These are phyloP conservation scores for Philhelius pedissequus DNA, from an alignment of 2,888 invertebrate species.

Conservation along the genomic window DNA sequence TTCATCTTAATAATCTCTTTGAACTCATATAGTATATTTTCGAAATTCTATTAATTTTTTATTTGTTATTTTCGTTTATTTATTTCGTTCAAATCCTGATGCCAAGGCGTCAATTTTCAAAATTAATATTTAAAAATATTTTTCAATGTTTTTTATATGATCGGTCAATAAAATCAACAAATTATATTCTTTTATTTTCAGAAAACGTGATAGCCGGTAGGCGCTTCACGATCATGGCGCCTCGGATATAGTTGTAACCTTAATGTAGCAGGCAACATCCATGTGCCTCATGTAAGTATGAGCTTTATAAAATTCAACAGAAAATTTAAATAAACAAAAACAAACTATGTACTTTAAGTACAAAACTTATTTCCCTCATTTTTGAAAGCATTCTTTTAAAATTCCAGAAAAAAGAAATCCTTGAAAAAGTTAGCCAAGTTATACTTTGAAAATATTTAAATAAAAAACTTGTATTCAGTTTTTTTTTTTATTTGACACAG, in stretches of 20 bases:
- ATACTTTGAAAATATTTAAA: slow-evolving; percentile 15
- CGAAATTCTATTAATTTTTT: too few species aligned
- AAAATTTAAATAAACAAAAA: background rate
- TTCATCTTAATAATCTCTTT: too few species aligned
- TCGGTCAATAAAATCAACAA: background rate
- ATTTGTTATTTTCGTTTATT: too few species aligned
- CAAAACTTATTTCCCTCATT: background rate
- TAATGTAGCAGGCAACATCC: slow-evolving; percentile 79
- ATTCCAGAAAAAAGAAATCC: background rate
- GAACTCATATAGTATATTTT: too few species aligned
- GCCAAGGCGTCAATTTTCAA: too few species aligned
- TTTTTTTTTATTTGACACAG: background rate
- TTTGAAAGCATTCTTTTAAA: background rate
- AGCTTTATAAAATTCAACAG: background rate
- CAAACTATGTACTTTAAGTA: background rate
- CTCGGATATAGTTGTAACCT: slow-evolving; percentile 79
- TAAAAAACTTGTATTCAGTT: background rate
- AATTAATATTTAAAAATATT: too few species aligned
- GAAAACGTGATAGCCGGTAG: slow-evolving; percentile 78
- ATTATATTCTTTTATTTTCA: slow-evolving; percentile 71
- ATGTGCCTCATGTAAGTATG: slow-evolving; percentile 79
- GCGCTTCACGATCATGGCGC: slow-evolving; percentile 79
- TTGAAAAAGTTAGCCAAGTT: background rate
- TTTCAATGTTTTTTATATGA: too few species aligned
- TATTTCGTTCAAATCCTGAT: too few species aligned